Percentiles rank a stretch among this genome's conserved stretches.
Conservation (phyloP, 2,113 vertebrate species). For the Greenwoodochromis staneri region DNA sequence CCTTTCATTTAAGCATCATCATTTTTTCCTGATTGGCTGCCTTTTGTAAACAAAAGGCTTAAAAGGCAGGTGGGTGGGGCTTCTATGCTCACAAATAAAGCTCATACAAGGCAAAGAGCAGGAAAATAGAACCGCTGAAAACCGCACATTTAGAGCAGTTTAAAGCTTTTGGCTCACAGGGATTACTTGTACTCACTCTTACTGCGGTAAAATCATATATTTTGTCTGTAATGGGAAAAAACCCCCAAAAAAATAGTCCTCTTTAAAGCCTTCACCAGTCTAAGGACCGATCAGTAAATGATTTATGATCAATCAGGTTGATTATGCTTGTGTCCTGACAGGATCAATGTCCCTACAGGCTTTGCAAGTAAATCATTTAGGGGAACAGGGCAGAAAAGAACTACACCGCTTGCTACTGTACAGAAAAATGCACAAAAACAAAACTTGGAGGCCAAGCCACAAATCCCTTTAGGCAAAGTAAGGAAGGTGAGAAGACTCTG, state of each 20-base stretch:
- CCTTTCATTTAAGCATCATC: background rate
- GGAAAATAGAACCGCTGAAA: background rate
- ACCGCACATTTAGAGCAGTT: background rate
- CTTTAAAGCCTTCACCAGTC: background rate
- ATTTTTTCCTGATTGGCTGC: background rate
- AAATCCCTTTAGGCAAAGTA: background rate
- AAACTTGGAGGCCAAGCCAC: background rate
- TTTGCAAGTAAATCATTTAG: background rate
- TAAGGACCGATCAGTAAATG: background rate
- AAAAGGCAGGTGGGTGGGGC: background rate
- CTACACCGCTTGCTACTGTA: background rate
- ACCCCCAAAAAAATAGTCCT: rapidly evolving
- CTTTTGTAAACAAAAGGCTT: background rate
- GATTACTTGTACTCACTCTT: background rate
- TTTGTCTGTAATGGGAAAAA: background rate
- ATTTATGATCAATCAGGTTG: background rate
- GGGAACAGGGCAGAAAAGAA: background rate
- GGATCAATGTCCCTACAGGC: background rate
- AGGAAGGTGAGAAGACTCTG: background rate
- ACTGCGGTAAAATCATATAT: background rate
- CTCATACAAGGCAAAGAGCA: background rate
- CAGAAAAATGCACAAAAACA: background rate
- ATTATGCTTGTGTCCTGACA: background rate
- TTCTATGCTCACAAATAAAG: background rate
- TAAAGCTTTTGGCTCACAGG: background rate